Conservation (phyloP, 1,140 invertebrate species). For the Ephestia elutella region DNA sequence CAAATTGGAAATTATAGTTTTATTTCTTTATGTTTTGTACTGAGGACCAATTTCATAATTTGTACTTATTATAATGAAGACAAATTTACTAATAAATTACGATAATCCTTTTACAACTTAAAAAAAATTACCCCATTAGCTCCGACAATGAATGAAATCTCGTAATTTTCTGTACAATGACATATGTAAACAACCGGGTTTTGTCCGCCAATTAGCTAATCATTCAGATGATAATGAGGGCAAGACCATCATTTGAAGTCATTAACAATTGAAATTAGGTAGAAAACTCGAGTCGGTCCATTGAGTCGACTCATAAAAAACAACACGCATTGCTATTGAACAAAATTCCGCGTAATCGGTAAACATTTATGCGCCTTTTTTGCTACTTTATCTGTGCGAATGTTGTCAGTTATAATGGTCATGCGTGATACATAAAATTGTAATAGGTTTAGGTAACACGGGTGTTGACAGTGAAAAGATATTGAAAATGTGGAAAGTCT, state of each 20-base stretch:
- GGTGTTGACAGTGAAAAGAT: too few relatives aligned
- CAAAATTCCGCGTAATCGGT: background rate
- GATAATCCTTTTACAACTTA: too few relatives aligned
- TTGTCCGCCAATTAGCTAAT: conserved; percentile 10
- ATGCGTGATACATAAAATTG: too few relatives aligned
- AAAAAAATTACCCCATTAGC: background rate
- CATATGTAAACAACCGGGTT: background rate
- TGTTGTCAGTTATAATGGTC: too few relatives aligned
- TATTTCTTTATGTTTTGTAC: too few relatives aligned
- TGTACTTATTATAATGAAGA: too few relatives aligned
- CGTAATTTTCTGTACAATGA: background rate
- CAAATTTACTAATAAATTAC: too few relatives aligned
- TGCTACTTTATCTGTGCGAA: background rate
- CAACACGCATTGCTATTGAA: background rate
- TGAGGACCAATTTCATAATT: too few relatives aligned
- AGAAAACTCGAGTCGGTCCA: conserved; percentile 23
- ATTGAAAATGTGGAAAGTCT: too few relatives aligned
- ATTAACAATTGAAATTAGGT: conserved; percentile 36
- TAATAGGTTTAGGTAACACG: too few relatives aligned
- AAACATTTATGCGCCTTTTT: background rate
- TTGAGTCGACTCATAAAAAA: conserved; percentile 1
- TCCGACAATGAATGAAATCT: background rate
- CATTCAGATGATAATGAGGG: conserved; percentile 16
- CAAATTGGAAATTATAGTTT: too few relatives aligned
- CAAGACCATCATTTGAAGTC: conserved; percentile 17